Conservation (phyloP, 2,888 invertebrate species). For the Pyrrhia umbra region DNA sequence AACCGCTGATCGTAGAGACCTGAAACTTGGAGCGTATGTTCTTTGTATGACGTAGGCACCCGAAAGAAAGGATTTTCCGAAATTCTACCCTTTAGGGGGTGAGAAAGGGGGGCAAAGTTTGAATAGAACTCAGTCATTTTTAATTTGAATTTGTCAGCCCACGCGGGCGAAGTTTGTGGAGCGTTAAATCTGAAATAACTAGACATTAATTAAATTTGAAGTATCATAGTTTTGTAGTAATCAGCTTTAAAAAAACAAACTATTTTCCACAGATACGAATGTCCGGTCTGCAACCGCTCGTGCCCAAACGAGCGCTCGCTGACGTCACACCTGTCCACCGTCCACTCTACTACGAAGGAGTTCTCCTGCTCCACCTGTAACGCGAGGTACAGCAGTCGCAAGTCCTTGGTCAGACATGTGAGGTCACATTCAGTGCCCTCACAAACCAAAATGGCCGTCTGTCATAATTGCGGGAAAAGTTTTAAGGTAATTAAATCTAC, state of each 20-base stretch:
- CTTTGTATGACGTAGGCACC: no score
- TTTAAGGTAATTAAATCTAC: conserved; percentile 74
- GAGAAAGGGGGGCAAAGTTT: no score
- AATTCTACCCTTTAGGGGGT: no score
- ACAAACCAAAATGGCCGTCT: conserved; percentile 64
- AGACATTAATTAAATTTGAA: no score
- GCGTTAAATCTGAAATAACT: no score
- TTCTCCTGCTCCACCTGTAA: conserved; percentile 68
- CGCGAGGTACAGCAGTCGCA: conserved; percentile 67
- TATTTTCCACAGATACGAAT: conserved; percentile 72
- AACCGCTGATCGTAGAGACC: no score
- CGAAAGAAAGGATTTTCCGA: no score
- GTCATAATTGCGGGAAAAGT: conserved; percentile 78
- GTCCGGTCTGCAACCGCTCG: conserved; percentile 71
- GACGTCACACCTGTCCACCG: conserved; percentile 67
- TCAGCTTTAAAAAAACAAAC: neutral
- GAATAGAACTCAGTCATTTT: no score
- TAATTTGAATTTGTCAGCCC: no score
- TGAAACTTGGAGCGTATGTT: no score
- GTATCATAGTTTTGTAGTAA: no score
- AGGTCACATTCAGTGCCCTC: conserved; percentile 54
- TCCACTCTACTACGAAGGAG: conserved; percentile 66
- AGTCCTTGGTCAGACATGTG: conserved; percentile 69
- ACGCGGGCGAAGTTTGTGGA: no score
- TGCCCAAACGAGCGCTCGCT: conserved; percentile 71